Evolutionary conservation across 2,113 vertebrate genomes (phyloP).

Genomic region (Ailuropoda melanoleuca): DNA sequence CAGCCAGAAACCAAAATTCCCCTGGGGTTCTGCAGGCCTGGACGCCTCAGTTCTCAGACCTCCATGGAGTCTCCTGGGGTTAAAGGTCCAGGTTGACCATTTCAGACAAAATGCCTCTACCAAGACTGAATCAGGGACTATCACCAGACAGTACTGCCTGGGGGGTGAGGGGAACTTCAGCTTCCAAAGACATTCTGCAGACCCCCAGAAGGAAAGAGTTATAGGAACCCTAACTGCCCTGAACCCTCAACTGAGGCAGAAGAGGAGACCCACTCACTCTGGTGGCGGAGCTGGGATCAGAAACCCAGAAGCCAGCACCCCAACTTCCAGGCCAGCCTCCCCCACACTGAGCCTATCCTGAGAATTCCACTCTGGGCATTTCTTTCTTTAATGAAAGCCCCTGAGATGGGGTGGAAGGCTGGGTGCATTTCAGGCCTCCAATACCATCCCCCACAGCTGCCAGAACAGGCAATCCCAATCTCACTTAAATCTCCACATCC

Average conservation of each 20-base stretch:
- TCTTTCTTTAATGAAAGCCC: neutral
- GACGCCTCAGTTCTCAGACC: neutral
- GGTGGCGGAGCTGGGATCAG: neutral
- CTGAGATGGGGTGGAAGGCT: neutral
- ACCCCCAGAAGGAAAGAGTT: neutral
- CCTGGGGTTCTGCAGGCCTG: neutral
- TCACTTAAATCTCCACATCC: neutral
- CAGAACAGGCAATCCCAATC: neutral
- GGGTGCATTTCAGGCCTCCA: neutral
- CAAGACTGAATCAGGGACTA: neutral
- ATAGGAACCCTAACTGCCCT: neutral
- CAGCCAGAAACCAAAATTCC: neutral
- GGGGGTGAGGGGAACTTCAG: too few relatives aligned
- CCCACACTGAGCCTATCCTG: neutral
- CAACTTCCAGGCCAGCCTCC: neutral
- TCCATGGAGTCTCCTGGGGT: neutral
- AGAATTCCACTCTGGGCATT: neutral
- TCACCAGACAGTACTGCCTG: neutral
- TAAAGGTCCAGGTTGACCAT: neutral
- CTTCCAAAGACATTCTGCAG: neutral
- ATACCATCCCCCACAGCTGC: neutral
- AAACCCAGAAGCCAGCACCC: neutral
- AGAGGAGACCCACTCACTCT: neutral
- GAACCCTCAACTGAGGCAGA: neutral
- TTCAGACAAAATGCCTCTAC: conserved; percentile 11